Conservation (phyloP, 1,140 invertebrate genomes). For the Drosophila baimaii region DNA sequence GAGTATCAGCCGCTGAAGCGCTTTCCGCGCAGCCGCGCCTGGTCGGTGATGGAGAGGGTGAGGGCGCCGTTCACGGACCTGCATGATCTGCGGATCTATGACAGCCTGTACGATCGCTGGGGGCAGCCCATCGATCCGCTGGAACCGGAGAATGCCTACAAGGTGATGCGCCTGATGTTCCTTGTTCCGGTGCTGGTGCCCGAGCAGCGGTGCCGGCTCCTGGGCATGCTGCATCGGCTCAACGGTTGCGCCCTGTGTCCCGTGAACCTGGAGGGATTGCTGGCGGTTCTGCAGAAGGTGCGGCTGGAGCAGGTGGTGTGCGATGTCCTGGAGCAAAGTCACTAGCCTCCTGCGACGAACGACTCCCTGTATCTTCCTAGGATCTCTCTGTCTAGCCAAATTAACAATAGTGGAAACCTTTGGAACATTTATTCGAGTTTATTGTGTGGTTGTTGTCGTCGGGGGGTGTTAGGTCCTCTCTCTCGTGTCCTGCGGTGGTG, state of each 20-base stretch:
- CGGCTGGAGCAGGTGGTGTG: slow-evolving; percentile 54
- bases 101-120: slow-evolving; percentile 68
- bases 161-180: slow-evolving; percentile 62
- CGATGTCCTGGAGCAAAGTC: slow-evolving; percentile 35
- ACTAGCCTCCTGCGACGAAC: no score
- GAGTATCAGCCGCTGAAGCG: slow-evolving; percentile 26
- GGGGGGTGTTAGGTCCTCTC: no score
- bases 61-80: slow-evolving; percentile 57
- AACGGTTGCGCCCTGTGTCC: slow-evolving; percentile 24
- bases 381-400: no score
- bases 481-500: not conserved
- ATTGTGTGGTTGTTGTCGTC: not conserved
- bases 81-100: slow-evolving; percentile 65
- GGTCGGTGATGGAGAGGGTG: slow-evolving; percentile 59
- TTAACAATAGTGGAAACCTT: no score
- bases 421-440: not conserved
- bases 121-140: slow-evolving; percentile 56
- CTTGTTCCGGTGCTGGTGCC: slow-evolving; percentile 22
- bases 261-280: slow-evolving; percentile 36
- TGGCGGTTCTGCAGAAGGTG: slow-evolving; percentile 16
- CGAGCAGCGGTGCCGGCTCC: slow-evolving; percentile 35
- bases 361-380: no score
- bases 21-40: slow-evolving; percentile 28
- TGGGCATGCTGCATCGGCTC: slow-evolving; percentile 36
- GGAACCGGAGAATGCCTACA: slow-evolving; percentile 36